These are phyloP conservation scores for Desmophyllum pertusum DNA, from an alignment of 92 coral and sea anemone species.

Conservation along the genomic window DNA sequence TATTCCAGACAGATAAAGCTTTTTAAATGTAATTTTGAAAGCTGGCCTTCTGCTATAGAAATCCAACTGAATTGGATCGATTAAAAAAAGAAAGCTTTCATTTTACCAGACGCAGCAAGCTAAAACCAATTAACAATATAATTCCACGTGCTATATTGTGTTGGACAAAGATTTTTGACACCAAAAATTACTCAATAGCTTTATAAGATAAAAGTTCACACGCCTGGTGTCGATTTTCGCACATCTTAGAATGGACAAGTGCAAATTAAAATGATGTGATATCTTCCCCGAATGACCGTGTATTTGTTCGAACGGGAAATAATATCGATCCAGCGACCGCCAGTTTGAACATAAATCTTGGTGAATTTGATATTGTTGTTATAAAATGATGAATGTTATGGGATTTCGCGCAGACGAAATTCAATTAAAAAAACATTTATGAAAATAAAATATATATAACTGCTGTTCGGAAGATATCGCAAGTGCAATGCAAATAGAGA, in stretches of 20 bases:
- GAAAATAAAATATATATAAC: neutral
- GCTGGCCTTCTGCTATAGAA: conserved; percentile 18
- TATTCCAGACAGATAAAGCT: neutral
- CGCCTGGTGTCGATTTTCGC: conserved; percentile 29
- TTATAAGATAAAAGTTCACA: conserved; percentile 14
- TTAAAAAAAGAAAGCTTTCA: conserved; percentile 30
- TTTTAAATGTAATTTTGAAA: conserved; percentile 12
- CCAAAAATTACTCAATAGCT: conserved; percentile 19
- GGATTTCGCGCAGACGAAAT: neutral
- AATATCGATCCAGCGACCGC: neutral
- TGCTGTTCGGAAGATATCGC: neutral
- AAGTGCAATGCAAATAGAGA: conserved; percentile 30
- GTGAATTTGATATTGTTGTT: neutral
- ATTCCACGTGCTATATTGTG: conserved; percentile 47
- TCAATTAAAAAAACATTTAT: neutral
- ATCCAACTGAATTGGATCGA: conserved; percentile 9
- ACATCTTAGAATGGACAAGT: neutral
- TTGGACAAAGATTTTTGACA: conserved; percentile 30
- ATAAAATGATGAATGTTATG: neutral
- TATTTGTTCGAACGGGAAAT: neutral
- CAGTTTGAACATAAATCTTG: neutral
- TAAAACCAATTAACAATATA: conserved; percentile 31
- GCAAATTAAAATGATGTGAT: conserved; percentile 1
- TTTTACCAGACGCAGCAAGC: neutral
- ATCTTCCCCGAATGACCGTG: neutral